Evolutionary conservation across 2,113 vertebrate species (phyloP).

Genomic region (Bambusicola thoracicus): DNA sequence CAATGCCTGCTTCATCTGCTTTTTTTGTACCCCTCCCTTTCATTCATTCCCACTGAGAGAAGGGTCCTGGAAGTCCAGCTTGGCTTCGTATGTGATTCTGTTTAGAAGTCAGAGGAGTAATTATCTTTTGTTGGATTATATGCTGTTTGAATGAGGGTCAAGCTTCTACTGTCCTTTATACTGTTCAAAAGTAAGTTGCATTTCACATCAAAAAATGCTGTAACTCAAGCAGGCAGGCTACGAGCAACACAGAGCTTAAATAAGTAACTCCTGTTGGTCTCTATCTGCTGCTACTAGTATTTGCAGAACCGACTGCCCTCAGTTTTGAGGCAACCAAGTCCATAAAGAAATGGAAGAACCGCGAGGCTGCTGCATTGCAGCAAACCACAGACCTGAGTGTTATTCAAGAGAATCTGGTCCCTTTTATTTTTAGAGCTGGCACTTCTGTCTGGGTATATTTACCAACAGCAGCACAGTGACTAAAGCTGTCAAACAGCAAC

Average conservation of each 20-base stretch:
- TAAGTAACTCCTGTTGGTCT: background rate
- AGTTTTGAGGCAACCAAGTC: background rate
- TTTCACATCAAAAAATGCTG: background rate
- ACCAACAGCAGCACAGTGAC: background rate
- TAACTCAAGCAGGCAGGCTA: accelerated
- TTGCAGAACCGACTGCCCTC: accelerated
- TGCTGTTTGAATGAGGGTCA: background rate
- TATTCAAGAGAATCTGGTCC: background rate
- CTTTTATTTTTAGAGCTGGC: background rate
- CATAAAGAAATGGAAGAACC: background rate
- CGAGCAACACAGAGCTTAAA: background rate
- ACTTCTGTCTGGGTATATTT: background rate
- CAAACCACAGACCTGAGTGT: background rate
- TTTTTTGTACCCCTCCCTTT: background rate
- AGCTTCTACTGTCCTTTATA: constrained; percentile 4
- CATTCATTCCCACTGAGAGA: background rate
- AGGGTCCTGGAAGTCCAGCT: background rate
- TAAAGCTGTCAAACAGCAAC: background rate
- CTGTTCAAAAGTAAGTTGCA: background rate
- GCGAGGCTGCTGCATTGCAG: background rate
- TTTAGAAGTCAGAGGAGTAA: constrained; percentile 2
- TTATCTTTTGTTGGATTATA: constrained; percentile 21
- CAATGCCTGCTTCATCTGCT: background rate
- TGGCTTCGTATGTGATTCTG: background rate
- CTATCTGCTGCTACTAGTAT: background rate